These are phyloP conservation scores for Alauda arvensis DNA, from an alignment of 2,797 vertebrate species.

Conservation along the genomic window DNA sequence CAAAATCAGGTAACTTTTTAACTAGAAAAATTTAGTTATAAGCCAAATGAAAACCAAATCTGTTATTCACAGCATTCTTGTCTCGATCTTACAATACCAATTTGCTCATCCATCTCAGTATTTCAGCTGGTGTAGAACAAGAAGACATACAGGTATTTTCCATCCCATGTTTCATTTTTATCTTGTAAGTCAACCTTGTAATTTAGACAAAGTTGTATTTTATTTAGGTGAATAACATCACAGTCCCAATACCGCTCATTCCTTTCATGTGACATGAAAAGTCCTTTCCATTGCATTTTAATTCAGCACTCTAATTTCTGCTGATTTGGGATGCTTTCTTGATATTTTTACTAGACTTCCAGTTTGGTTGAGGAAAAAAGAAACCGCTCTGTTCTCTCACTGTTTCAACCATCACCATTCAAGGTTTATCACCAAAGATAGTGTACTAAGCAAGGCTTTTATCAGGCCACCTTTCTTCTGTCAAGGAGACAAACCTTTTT, in stretches of 20 bases:
- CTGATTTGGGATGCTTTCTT: neutral
- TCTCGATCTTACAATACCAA: neutral
- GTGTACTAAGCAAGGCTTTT: neutral
- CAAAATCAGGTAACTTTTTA: neutral
- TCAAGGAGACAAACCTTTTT: neutral
- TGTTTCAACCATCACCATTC: neutral
- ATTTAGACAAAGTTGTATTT: neutral
- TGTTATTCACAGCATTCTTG: neutral
- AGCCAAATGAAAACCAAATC: neutral
- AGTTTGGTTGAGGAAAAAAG: neutral
- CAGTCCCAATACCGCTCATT: neutral
- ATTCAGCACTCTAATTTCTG: neutral
- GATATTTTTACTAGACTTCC: neutral
- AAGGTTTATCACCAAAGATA: neutral
- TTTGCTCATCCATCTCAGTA: neutral
- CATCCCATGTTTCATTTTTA: neutral
- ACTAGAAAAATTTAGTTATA: neutral
- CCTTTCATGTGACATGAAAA: neutral
- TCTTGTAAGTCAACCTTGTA: neutral
- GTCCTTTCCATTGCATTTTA: neutral
- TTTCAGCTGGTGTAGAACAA: neutral
- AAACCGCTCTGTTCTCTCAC: neutral
- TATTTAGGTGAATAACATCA: neutral
- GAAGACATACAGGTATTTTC: neutral
- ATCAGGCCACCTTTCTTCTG: neutral